These are phyloP conservation scores for Fukomys damarensis DNA, from an alignment of 2,113 vertebrate genomes.

Conservation along the genomic window DNA sequence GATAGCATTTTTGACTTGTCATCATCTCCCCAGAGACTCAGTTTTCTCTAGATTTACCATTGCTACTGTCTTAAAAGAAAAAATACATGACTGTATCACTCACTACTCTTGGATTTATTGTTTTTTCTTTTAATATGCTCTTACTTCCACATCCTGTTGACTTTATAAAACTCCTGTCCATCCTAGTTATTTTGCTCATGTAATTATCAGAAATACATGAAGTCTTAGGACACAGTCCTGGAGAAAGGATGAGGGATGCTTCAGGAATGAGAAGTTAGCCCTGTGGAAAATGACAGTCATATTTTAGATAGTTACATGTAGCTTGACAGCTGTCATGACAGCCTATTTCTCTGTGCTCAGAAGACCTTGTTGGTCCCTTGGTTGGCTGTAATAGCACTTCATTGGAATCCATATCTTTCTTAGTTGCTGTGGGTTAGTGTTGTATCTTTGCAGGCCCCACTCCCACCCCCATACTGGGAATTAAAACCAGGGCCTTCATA, in stretches of 20 bases:
- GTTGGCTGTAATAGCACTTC: neutral
- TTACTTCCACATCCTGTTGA: conserved; percentile 34
- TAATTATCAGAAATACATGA: conserved; percentile 33
- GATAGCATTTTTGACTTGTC: conserved; percentile 25
- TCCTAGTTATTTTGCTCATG: neutral
- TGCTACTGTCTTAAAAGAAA: conserved; percentile 55
- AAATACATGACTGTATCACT: conserved; percentile 28
- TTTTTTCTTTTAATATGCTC: conserved; percentile 51
- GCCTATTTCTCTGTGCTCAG: neutral
- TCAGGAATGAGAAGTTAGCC: conserved; percentile 13
- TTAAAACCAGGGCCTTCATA: neutral
- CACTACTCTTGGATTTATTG: conserved; percentile 34
- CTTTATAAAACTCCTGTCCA: conserved; percentile 24
- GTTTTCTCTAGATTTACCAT: neutral
- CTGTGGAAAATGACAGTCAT: neutral
- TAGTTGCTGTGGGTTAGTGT: neutral
- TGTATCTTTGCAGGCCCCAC: neutral
- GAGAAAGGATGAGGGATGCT: neutral
- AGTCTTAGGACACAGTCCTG: neutral
- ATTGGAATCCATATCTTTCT: conserved; percentile 33
- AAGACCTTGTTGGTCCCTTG: neutral
- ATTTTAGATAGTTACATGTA: conserved; percentile 23
- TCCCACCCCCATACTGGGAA: neutral
- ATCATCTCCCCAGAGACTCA: neutral
- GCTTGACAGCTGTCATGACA: neutral